Evolutionary conservation across 2,888 invertebrate genomes (phyloP).

Genomic region (Archips crataeganus): DNA sequence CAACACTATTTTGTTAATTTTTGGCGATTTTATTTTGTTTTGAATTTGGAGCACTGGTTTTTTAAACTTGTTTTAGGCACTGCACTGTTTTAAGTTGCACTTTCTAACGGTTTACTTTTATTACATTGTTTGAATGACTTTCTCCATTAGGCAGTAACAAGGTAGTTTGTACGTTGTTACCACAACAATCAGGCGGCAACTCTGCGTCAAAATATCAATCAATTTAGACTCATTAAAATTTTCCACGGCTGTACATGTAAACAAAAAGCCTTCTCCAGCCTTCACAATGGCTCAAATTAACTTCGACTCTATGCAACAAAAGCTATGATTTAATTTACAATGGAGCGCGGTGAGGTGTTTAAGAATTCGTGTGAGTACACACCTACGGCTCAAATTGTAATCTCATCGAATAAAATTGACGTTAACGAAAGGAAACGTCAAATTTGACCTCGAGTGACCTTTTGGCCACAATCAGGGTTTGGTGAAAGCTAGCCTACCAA

Average conservation of each 20-base stretch:
- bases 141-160: constrained; percentile 27
- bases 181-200: constrained; percentile 25
- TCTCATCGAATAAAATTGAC: constrained; percentile 79
- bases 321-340: constrained; percentile 26
- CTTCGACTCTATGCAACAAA: constrained; percentile 14
- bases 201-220: constrained; percentile 72
- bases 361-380: constrained; percentile 37
- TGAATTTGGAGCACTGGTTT: constrained; percentile 21
- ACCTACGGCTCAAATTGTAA: constrained; percentile 56
- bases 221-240: constrained; percentile 69
- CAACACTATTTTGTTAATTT: constrained; percentile 23
- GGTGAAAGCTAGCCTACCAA: constrained; percentile 42
- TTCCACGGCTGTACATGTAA: constrained; percentile 53
- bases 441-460: constrained; percentile 50
- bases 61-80: background rate
- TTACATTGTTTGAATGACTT: constrained; percentile 21
- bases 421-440: constrained; percentile 50
- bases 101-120: constrained; percentile 16
- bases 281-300: constrained; percentile 14
- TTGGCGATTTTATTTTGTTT: constrained; percentile 1
- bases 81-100: constrained; percentile 12
- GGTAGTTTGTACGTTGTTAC: constrained; percentile 29
- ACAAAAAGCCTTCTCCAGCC: constrained; percentile 36
- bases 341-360: background rate
- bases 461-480: constrained; percentile 55